A percentile compares a stretch with the other conserved stretches of the same genome.
phyloP scores from a whole-genome alignment of 2,113 vertebrate species.

The Podarcis muralis region DNA sequence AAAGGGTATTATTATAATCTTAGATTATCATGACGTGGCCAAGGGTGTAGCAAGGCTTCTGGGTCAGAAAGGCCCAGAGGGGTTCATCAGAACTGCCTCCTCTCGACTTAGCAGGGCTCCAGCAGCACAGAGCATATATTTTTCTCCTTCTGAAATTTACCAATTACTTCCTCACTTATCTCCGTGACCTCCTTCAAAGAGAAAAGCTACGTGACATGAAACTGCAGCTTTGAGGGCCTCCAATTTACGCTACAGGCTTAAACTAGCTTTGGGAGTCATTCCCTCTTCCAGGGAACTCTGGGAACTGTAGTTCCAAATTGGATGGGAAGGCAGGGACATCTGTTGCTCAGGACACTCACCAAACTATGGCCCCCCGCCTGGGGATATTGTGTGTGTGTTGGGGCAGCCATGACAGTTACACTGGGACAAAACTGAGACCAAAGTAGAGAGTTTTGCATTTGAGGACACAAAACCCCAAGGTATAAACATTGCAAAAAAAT shows the following conservation, averaged over 20 bases:
- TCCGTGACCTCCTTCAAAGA: not conserved
- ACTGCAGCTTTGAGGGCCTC: not conserved
- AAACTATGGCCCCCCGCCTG: no score
- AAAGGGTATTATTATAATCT: slow-evolving; percentile 4
- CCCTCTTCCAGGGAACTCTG: not conserved
- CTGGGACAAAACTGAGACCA: not conserved
- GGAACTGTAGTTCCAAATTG: not conserved
- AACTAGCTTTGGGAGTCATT: not conserved
- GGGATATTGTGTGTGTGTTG: not conserved
- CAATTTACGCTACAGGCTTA: not conserved
- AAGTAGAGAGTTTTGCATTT: not conserved
- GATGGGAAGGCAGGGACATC: not conserved
- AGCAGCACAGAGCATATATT: not conserved
- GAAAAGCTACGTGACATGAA: not conserved
- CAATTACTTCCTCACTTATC: not conserved
- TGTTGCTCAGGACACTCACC: not conserved
- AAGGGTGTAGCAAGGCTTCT: not conserved
- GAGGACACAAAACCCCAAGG: no score
- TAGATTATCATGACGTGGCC: not conserved
- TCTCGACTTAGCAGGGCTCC: not conserved
- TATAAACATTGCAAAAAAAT: no score
- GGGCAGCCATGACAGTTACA: not conserved
- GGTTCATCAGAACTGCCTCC: not conserved
- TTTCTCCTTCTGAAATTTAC: not conserved
- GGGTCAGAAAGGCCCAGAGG: not conserved